phyloP scores from a whole-genome alignment of 2,113 vertebrate genomes.

The Oophaga pumilio region DNA sequence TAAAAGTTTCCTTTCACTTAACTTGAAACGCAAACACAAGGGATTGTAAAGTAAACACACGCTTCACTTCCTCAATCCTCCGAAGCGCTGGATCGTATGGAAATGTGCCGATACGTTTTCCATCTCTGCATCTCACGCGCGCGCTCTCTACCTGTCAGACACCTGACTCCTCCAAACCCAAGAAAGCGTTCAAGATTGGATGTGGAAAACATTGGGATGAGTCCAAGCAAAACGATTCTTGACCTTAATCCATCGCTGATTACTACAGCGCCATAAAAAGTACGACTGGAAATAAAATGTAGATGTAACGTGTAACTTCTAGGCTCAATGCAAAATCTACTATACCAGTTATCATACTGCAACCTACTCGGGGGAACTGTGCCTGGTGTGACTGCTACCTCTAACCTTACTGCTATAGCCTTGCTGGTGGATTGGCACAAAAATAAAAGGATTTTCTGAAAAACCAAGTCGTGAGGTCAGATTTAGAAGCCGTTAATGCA shows the following conservation, averaged over 20 bases:
- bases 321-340: too few relatives aligned
- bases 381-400: too few relatives aligned
- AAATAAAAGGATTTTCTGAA: too few relatives aligned
- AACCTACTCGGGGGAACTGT: too few relatives aligned
- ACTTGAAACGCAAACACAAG: constrained; percentile 41
- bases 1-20: constrained; percentile 53
- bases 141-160: background rate
- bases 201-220: too few relatives aligned
- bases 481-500: too few relatives aligned
- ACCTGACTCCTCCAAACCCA: background rate
- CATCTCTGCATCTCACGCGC: background rate
- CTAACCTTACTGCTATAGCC: too few relatives aligned
- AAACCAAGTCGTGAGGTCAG: too few relatives aligned
- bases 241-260: background rate
- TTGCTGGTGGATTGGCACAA: too few relatives aligned
- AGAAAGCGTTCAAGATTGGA: background rate
- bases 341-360: too few relatives aligned
- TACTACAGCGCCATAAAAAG: background rate
- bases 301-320: too few relatives aligned
- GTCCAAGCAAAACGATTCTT: too few relatives aligned
- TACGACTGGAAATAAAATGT: background rate
- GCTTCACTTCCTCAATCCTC: constrained; percentile 12
- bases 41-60: constrained; percentile 32
- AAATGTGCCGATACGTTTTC: constrained; percentile 7
- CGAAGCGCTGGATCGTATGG: background rate